Base-by-base conservation (phyloP, 1,140 invertebrate species). In the fruit fly (Drosophila melanogaster) region DNA sequence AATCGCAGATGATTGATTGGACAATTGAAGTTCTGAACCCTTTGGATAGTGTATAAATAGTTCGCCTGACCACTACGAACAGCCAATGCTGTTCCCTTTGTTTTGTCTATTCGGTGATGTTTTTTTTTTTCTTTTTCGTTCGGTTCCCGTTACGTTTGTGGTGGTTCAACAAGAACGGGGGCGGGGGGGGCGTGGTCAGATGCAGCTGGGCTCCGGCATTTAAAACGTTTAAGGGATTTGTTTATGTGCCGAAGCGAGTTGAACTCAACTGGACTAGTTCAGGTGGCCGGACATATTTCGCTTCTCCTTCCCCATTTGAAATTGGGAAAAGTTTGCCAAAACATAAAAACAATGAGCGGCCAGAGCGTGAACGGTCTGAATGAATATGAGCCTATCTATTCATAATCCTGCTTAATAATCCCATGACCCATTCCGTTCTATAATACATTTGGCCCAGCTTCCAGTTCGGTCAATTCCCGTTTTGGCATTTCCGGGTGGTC, bases 201-300 rank as follows among this genome's bases (percentile, higher is more conserved):
- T 86, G 81, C 75, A 87, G 81, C 83, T 87, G 74, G 64, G 57
- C 64, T 78, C 81, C 56, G 78, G 81, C 81, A 87, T 87, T 87
- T 86, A 86, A 85, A 76, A 81, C 83, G 81, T 86, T 86, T 86
- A 86, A 86, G 81, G 81, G 81, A 86, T 86, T 86, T 86, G 81
- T 86, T 86, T 86, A 86, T 86, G 78, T 75, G 77, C 55, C 43
- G 35, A 22, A 60, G 55, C 46, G 57, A 51, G 66, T 62, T 37
- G 58, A 41, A 37, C 56, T 26, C 30, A 30, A 14, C 14, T 38
- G 37, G 55, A 51, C 69, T 47, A 73, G 71, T 74, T 74, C 71
- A 74, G 71, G 40, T 71, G 53, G 38, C 70, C 44, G 35, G 30
- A 46, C 17, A 43, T 47, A 51, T 56, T 41, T 50, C 50, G 50